Evolutionary conservation across 2,888 invertebrate genomes (phyloP).

Genomic region (Trichogramma dendrolimi): DNA sequence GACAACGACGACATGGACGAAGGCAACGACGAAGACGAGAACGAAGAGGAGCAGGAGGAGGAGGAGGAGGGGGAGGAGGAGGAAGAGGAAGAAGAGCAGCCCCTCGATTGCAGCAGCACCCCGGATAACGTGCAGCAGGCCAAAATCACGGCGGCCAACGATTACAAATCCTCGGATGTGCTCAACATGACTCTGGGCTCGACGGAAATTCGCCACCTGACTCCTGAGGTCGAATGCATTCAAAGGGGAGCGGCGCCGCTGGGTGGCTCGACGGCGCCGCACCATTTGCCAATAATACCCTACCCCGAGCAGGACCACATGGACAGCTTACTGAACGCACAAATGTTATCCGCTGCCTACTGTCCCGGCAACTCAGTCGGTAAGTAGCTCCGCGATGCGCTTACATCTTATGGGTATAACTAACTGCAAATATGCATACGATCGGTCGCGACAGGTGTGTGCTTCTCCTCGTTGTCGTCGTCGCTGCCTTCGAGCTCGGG

Average conservation of each 20-base stretch:
- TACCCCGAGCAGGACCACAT: slow-evolving; percentile 22
- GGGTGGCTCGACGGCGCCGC: neutral
- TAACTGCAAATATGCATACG: too few species aligned
- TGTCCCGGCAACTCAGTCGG: slow-evolving; percentile 25
- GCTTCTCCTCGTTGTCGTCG: too few species aligned
- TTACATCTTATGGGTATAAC: neutral
- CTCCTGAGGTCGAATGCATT: slow-evolving; percentile 23
- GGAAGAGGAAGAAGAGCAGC: slow-evolving; percentile 11
- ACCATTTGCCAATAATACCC: neutral
- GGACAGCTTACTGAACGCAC: slow-evolving; percentile 21
- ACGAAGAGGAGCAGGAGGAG: neutral
- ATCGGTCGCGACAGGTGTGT: too few species aligned
- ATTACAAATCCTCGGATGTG: slow-evolving; percentile 7
- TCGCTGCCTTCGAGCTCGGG: too few species aligned
- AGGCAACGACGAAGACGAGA: neutral
- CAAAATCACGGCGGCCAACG: slow-evolving; percentile 5
- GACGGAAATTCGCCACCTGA: slow-evolving; percentile 19
- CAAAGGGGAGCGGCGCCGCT: slow-evolving; percentile 10
- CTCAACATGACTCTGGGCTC: slow-evolving; percentile 3
- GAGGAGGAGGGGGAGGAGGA: neutral
- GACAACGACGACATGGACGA: slow-evolving; percentile 11
- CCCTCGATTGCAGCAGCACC: slow-evolving; percentile 23
- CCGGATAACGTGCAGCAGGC: neutral
- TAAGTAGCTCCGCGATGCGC: slow-evolving; percentile 3
- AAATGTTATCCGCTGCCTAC: slow-evolving; percentile 10